Evolutionary conservation across 2,113 vertebrate species (phyloP).

Genomic region (Melanocharis versteri): DNA sequence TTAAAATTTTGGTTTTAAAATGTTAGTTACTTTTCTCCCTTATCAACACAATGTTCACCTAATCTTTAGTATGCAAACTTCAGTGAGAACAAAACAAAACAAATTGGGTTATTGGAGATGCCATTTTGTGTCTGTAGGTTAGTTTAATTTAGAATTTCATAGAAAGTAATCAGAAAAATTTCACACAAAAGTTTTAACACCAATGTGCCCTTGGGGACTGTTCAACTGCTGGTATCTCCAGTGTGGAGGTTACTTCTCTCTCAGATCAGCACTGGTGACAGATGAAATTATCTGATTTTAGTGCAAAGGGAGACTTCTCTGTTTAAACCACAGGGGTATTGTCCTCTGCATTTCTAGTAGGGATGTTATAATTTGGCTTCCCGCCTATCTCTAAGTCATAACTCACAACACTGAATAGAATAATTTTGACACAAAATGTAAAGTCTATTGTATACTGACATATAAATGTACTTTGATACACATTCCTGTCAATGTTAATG

Average conservation of each 20-base stretch:
- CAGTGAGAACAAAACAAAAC: neutral
- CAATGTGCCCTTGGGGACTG: rapidly evolving
- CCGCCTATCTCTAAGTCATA: neutral
- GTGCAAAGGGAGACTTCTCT: neutral
- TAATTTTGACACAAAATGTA: neutral
- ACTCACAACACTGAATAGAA: neutral
- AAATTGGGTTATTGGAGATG: rapidly evolving
- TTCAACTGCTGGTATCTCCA: neutral
- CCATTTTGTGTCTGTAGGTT: neutral
- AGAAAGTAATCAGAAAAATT: neutral
- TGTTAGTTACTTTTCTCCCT: neutral
- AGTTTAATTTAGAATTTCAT: neutral
- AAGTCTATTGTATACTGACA: neutral
- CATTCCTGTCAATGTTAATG: neutral
- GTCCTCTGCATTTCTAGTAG: neutral
- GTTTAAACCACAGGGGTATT: neutral
- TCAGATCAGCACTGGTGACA: neutral
- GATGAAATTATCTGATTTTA: neutral
- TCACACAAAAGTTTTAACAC: neutral
- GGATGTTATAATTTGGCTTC: neutral
- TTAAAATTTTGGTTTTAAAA: neutral
- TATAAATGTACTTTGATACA: neutral
- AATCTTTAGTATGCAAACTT: neutral
- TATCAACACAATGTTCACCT: neutral
- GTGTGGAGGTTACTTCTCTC: neutral